Conservation (phyloP, 2,888 invertebrate species). For the Lepidocyrtinus sp. region DNA sequence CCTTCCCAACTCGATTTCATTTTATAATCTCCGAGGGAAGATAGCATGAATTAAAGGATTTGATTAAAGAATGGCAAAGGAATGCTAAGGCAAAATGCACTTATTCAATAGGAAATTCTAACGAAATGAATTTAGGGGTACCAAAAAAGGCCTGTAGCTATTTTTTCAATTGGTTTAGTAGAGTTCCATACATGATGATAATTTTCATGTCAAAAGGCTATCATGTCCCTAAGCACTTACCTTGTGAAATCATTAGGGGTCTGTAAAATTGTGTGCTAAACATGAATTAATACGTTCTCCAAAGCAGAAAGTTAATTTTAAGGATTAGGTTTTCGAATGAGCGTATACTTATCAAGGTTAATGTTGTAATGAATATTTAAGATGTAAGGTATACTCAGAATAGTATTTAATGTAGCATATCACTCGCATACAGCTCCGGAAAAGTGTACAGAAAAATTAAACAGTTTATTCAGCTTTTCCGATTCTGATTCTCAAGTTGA, state of each 20-base stretch:
- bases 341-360: no score
- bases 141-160: no score
- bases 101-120: neutral
- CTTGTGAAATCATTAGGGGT: neutral
- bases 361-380: neutral
- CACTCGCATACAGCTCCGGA: no score
- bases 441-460: no score
- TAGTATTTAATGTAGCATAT: neutral
- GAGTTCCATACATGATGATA: constrained; percentile 8
- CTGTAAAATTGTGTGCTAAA: neutral
- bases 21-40: neutral
- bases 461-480: no score
- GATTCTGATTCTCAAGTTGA: no score
- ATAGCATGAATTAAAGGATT: neutral
- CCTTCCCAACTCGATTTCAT: no score
- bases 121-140: neutral
- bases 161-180: no score
- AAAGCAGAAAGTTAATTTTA: neutral
- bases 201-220: constrained; percentile 21
- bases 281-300: neutral
- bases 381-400: neutral
- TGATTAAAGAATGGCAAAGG: neutral
- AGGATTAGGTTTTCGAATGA: neutral
- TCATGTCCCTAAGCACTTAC: neutral
- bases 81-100: neutral